Conservation (phyloP, 2,113 vertebrate genomes). For the Scatophagus argus region DNA sequence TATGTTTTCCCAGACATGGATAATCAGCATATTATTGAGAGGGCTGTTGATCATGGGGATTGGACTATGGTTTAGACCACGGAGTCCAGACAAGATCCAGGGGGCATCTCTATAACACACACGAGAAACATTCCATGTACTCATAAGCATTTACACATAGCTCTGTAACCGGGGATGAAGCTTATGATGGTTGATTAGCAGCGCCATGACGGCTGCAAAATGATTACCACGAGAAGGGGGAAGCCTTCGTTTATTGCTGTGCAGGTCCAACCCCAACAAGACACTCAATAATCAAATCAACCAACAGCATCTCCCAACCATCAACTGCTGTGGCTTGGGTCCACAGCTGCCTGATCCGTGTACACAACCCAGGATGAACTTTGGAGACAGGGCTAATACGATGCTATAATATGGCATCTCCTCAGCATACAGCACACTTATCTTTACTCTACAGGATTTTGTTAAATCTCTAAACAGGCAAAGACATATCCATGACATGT, state of each 20-base stretch:
- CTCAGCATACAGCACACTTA: conserved; percentile 22
- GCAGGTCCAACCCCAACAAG: conserved; percentile 59
- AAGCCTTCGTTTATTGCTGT: conserved; percentile 47
- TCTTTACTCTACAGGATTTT: conserved; percentile 36
- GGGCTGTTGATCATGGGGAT: conserved; percentile 65
- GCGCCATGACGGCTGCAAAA: conserved; percentile 80
- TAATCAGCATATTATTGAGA: conserved; percentile 72
- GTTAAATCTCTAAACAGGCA: conserved; percentile 47
- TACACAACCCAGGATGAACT: conserved; percentile 47
- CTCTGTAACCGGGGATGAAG: conserved; percentile 64
- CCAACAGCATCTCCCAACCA: conserved; percentile 82
- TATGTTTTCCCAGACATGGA: conserved; percentile 67
- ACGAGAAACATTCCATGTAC: conserved; percentile 54
- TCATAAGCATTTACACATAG: conserved; percentile 54
- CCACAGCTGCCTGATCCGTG: conserved; percentile 59
- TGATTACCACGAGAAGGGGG: conserved; percentile 62
- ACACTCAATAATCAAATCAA: conserved; percentile 80
- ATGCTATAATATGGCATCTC: conserved; percentile 31
- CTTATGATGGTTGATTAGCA: conserved; percentile 86
- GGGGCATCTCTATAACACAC: conserved; percentile 68
- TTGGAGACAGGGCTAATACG: conserved; percentile 37
- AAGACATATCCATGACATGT: conserved; percentile 39
- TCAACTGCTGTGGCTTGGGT: conserved; percentile 80
- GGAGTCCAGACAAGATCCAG: conserved; percentile 67
- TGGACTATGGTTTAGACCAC: conserved; percentile 43